Evolutionary conservation across 1,140 invertebrate genomes (phyloP), one percentile per base, ranked within the genome.

Genomic region (Trichomalopsis sarcophagae): DNA sequence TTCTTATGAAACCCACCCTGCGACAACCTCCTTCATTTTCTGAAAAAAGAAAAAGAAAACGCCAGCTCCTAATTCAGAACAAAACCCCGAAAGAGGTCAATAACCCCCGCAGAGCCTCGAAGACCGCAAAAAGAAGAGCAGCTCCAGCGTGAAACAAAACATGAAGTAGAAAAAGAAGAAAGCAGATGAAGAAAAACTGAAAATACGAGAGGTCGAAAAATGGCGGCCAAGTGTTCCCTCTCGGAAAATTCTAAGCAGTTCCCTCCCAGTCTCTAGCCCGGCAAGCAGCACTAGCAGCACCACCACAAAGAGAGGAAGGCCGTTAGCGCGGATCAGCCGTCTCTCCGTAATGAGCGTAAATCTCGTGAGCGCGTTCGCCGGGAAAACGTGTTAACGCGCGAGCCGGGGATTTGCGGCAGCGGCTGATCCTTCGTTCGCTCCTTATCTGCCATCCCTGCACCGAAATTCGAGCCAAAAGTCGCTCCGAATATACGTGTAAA

Each of bases 271-370:
- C 27, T 23, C 2, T 14, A 33, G 2, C 2, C 2, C 75, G 47
- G 11, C 3, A 21, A 23, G 17, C n/a, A 13, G 13, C 33, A 36
- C 33, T 36, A 14, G 74, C 74, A 14, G 33, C 10, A 74, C 27
- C 69, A 33, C 23, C 6, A 69, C n/a, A 73, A 74, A 75, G 80
- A 73, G 80, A 73, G 33, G 55, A 27, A 7, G 21, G 44, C 69
- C 40, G 69, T 36, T 74, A 75, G 81, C 75, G 81, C 11, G 55
- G n/a, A 77, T 83, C 74, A 77, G 33, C 62, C 74, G 50, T 68
- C 50, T 27, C 6, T 17, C 50, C n/a, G 83, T 84, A 84, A 84
- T 80, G 77, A 84, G 50, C 77, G 77, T 75, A 80, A 84, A 84
- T 84, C 83, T 84, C 62, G 69, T 23, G 77, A 50, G 69, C 27